A percentile compares a stretch with the other conserved stretches of the same genome.
Conservation (phyloP, 1,140 invertebrate species). For the Drosophila tani region DNA sequence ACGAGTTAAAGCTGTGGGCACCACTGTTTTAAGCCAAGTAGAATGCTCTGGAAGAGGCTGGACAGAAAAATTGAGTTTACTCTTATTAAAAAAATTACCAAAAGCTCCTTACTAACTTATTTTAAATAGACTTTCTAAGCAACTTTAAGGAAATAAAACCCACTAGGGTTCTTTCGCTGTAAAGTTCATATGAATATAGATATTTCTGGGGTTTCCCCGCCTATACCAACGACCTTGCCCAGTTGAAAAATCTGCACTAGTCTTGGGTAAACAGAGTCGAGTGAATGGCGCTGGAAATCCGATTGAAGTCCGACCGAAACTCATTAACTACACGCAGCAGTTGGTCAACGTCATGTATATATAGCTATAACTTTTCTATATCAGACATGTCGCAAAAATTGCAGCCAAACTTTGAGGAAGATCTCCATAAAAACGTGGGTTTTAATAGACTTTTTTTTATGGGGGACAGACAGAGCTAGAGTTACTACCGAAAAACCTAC, state of each 20-base stretch:
- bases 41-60: no score
- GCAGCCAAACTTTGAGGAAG: constrained; percentile 10
- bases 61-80: no score
- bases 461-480: background rate
- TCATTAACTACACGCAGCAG: constrained; percentile 72
- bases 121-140: background rate
- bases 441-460: constrained; percentile 1
- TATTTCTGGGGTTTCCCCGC: constrained; percentile 20
- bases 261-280: constrained; percentile 22
- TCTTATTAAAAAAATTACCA: no score
- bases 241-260: constrained; percentile 19
- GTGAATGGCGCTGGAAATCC: constrained; percentile 35
- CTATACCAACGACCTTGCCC: constrained; percentile 20
- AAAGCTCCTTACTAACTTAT: background rate
- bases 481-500: constrained; percentile 14
- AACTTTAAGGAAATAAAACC: background rate
- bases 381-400: constrained; percentile 9
- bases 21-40: no score
- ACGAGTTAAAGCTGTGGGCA: no score
- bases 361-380: background rate
- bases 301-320: constrained; percentile 11
- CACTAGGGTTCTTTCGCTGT: background rate
- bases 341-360: constrained; percentile 11
- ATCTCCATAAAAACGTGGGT: background rate
- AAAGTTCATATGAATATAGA: background rate